A percentile compares a stretch with the other conserved stretches of the same genome.
Conservation (phyloP, 2,113 vertebrate genomes). For the Numida meleagris region DNA sequence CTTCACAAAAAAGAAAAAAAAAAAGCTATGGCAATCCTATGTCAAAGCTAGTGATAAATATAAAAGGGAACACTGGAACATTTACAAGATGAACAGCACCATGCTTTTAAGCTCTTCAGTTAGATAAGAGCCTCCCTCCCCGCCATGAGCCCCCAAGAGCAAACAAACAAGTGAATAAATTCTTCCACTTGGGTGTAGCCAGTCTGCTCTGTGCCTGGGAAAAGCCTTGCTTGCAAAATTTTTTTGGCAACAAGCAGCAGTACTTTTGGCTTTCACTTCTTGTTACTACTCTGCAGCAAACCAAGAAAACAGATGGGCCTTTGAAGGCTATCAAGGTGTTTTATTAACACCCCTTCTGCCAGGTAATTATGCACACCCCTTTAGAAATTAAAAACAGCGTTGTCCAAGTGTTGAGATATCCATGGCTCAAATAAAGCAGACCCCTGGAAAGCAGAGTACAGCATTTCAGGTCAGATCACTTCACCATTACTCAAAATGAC, state of each 20-base stretch:
- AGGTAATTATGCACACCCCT: background rate
- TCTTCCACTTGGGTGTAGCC: conserved; percentile 69
- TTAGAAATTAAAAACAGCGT: accelerated
- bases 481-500: background rate
- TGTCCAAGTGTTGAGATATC: background rate
- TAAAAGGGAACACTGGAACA: background rate
- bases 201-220: conserved; percentile 67
- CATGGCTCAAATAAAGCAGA: background rate
- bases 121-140: conserved; percentile 77
- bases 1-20: background rate
- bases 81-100: conserved; percentile 4
- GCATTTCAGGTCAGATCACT: background rate
- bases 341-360: background rate
- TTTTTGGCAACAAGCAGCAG: conserved; percentile 48
- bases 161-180: conserved; percentile 68
- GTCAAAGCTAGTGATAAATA: conserved; percentile 10
- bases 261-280: conserved; percentile 57
- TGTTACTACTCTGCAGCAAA: conserved; percentile 9
- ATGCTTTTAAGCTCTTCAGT: background rate
- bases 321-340: background rate
- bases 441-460: background rate
- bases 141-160: conserved; percentile 39
- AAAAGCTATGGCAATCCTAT: background rate
- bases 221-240: conserved; percentile 67
- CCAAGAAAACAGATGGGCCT: conserved; percentile 1